Evolutionary conservation across 2,797 vertebrate genomes (phyloP), one percentile per base, ranked within the genome.

Genomic region (Melanogrammus aeglefinus): DNA sequence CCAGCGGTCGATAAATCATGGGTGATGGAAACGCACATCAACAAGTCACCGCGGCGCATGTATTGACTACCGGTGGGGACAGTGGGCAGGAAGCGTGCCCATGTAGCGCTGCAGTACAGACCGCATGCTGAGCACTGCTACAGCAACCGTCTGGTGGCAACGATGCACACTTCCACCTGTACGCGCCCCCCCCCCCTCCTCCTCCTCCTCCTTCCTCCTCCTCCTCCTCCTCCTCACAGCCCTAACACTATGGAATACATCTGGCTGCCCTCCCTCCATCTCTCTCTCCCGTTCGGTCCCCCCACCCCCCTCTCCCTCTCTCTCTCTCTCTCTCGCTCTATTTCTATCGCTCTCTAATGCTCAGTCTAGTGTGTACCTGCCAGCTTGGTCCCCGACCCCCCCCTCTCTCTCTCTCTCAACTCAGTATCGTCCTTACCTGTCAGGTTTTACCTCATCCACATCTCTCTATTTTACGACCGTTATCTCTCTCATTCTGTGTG

Each of bases 71-170:
- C 41, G 41, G 10, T 44, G 41, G 41, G 41, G 41, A 44, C 41
- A 2, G 41, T 44, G 41, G 14, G 41, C 41, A 44, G 41, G 41
- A 12, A 44, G 41, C 18, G 35, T n/a, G 21, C 72, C 6, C 29
- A 31, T n/a, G 14, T 89, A 86, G 88, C 10, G 51, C 88, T 86
- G 89, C 91, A 24, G 24, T 5, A 18, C 57, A 21, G 57, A 24
- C 18, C 12, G 41, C 41, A 44, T 44, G 41, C 41, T 44, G 41
- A 44, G 41, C 41, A 44, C 41, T 14, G 41, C 57, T 89, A 92
- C 88, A 87, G 88, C 85, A 80, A 84, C 92, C 93, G 91, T 93
- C 92, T 93, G 92, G 89, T 88, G 90, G 90, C 89, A 90, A 90
- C 91, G 88, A 84, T 75, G 86, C 85, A 86, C 72, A 16, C 79